Percentiles rank a stretch among this genome's conserved stretches.
Conservation (phyloP, 2,888 invertebrate genomes). For the Nipponacmea schrenckii region DNA sequence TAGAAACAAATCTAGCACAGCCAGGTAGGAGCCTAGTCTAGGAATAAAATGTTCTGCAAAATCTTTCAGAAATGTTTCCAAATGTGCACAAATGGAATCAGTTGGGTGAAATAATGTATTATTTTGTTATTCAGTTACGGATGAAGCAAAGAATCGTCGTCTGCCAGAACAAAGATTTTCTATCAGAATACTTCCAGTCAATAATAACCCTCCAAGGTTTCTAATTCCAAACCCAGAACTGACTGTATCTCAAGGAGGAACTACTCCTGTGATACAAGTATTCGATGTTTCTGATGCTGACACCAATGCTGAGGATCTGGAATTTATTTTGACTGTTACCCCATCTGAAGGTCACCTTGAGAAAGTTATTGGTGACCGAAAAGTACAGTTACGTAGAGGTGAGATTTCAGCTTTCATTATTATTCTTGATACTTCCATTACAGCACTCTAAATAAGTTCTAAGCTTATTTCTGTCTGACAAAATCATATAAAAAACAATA, state of each 20-base stretch:
- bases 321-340: conserved; percentile 37
- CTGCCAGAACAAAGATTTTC: conserved; percentile 51
- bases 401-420: neutral
- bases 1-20: too few species aligned
- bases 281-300: conserved; percentile 54
- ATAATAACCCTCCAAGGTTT: conserved; percentile 57
- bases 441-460: too few species aligned
- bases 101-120: too few species aligned
- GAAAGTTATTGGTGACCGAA: conserved; percentile 38
- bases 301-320: conserved; percentile 39
- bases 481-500: too few species aligned
- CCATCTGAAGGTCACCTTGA: conserved; percentile 49
- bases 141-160: conserved; percentile 36
- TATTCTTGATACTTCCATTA: neutral
- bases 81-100: too few species aligned
- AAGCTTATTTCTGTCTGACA: too few species aligned
- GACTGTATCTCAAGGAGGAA: conserved; percentile 47
- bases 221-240: conserved; percentile 35
- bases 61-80: too few species aligned
- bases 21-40: too few species aligned
- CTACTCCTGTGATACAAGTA: conserved; percentile 44
- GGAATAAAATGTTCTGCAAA: too few species aligned
- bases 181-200: conserved; percentile 56
- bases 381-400: conserved; percentile 38
- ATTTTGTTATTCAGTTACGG: conserved; percentile 40